A percentile compares a stretch with the other conserved stretches of the same genome.
phyloP scores from a whole-genome alignment of 2,888 invertebrate genomes.

The Drosophila imparisetae region DNA sequence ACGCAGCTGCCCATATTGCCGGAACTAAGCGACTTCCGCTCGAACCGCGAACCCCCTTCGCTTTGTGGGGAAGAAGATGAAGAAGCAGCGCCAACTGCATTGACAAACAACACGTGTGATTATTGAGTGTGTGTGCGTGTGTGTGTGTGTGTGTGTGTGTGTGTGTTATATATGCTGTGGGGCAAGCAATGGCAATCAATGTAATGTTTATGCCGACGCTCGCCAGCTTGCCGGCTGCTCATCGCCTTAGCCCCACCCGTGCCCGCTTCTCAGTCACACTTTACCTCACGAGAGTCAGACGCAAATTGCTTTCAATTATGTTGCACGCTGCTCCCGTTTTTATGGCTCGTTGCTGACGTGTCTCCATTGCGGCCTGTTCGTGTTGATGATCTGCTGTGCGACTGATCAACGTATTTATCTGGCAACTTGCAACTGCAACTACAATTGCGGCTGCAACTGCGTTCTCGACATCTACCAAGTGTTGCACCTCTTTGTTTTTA shows the following conservation, averaged over 20 bases:
- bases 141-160: slow-evolving; percentile 9
- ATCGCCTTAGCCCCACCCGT: slow-evolving; percentile 17
- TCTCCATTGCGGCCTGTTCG: slow-evolving; percentile 62
- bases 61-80: not conserved
- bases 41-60: slow-evolving; percentile 21
- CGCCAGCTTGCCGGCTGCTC: slow-evolving; percentile 26
- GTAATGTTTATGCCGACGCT: slow-evolving; percentile 72
- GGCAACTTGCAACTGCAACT: slow-evolving; percentile 46
- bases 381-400: slow-evolving; percentile 70
- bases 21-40: slow-evolving; percentile 75
- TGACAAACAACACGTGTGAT: slow-evolving; percentile 77
- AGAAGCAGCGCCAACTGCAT: slow-evolving; percentile 52
- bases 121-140: slow-evolving; percentile 6
- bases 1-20: slow-evolving; percentile 44
- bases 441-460: slow-evolving; percentile 53
- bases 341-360: slow-evolving; percentile 72
- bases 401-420: slow-evolving; percentile 71
- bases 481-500: not conserved
- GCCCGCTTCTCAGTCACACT: slow-evolving; percentile 3
- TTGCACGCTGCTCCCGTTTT: slow-evolving; percentile 79
- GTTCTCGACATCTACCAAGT: slow-evolving; percentile 59
- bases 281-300: slow-evolving; percentile 52
- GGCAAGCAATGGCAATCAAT: slow-evolving; percentile 69
- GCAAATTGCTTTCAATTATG: slow-evolving; percentile 79
- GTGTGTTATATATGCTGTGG: slow-evolving; percentile 19